phyloP scores from a whole-genome alignment of 2,113 vertebrate species.

The Atherinomorus stipes region DNA sequence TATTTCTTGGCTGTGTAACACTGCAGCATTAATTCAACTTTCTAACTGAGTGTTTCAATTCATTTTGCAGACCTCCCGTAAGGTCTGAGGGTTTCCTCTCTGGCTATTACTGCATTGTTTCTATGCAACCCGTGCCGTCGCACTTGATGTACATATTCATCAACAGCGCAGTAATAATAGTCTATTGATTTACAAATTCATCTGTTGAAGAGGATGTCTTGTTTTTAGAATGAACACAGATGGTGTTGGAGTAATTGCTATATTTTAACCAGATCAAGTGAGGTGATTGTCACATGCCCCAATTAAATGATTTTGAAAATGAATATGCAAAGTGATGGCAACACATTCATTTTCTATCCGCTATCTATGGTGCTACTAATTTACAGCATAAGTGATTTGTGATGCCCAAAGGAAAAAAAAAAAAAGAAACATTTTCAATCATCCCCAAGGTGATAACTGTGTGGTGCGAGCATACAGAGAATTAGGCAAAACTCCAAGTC shows the following conservation, averaged over 20 bases:
- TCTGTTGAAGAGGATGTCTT: slow-evolving; percentile 24
- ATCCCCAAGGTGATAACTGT: slow-evolving; percentile 71
- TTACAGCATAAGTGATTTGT: slow-evolving; percentile 73
- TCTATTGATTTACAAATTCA: slow-evolving; percentile 16
- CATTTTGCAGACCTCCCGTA: slow-evolving; percentile 2
- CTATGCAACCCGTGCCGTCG: neutral
- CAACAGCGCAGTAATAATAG: slow-evolving; percentile 4
- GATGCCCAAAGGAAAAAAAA: slow-evolving; percentile 60
- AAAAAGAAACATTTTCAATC: slow-evolving; percentile 67
- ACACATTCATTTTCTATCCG: slow-evolving; percentile 43
- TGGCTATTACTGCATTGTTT: neutral
- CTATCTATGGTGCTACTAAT: slow-evolving; percentile 72
- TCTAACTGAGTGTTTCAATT: neutral
- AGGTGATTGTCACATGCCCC: slow-evolving; percentile 36
- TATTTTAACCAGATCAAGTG: slow-evolving; percentile 43
- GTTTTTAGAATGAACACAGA: slow-evolving; percentile 35
- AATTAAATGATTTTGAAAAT: slow-evolving; percentile 65
- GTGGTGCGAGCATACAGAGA: slow-evolving; percentile 55
- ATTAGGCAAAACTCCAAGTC: slow-evolving; percentile 76
- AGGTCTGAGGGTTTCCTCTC: neutral
- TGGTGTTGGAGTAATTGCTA: slow-evolving; percentile 37
- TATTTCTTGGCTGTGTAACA: slow-evolving; percentile 8
- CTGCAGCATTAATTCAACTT: slow-evolving; percentile 18
- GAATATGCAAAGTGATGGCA: slow-evolving; percentile 57
- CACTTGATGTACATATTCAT: slow-evolving; percentile 31